A percentile compares a stretch with the other conserved stretches of the same genome.
These are phyloP conservation scores for Antigone vipio DNA, from an alignment of 2,113 vertebrate species.

Conservation along the genomic window DNA sequence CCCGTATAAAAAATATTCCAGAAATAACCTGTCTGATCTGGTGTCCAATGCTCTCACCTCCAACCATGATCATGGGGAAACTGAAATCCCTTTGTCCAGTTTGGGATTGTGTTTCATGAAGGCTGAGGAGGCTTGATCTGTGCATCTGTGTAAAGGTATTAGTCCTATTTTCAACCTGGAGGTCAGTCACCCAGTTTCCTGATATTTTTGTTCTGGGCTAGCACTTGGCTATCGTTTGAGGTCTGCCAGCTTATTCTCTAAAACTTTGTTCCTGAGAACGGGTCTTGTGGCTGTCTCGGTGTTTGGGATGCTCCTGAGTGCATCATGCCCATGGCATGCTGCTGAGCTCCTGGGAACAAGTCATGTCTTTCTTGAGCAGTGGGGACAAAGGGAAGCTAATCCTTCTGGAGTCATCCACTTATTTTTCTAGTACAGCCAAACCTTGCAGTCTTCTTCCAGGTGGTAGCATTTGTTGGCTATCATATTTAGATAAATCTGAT, in stretches of 20 bases:
- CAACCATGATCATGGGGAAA: neutral
- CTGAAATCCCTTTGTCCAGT: neutral
- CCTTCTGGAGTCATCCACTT: accelerated
- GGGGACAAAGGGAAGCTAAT: neutral
- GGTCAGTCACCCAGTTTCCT: neutral
- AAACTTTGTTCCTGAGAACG: neutral
- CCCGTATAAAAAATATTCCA: neutral
- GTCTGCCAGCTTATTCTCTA: neutral
- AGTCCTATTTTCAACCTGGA: neutral
- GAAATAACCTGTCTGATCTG: neutral
- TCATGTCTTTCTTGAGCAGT: neutral
- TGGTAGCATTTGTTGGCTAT: neutral
- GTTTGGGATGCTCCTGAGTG: neutral
- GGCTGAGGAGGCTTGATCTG: neutral
- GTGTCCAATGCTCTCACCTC: neutral
- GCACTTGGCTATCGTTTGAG: neutral
- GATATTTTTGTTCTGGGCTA: neutral
- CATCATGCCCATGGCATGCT: neutral
- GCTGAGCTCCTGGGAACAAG: neutral
- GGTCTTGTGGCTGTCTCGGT: neutral
- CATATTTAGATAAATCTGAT: neutral
- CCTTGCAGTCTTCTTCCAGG: neutral
- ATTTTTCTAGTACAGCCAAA: neutral
- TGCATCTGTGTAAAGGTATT: neutral
- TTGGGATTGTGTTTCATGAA: neutral